Conservation (phyloP, 2,113 vertebrate species). For the Catagonus wagneri region DNA sequence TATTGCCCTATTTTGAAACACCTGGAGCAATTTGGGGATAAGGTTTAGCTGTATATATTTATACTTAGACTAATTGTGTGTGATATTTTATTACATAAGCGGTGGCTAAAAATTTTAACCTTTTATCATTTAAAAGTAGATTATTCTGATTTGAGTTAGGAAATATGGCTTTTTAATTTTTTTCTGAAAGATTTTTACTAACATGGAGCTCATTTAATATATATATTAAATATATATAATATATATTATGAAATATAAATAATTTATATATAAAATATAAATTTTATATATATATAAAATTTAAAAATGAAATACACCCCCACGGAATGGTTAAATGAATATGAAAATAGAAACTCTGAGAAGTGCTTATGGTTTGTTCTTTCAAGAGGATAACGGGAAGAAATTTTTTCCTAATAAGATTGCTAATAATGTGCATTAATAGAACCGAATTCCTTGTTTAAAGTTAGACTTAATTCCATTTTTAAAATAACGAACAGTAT, state of each 20-base stretch:
- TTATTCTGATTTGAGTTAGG: background rate
- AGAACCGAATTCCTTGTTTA: background rate
- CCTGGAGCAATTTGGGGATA: background rate
- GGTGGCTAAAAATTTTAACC: background rate
- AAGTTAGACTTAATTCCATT: background rate
- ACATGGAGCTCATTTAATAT: background rate
- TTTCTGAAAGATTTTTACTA: background rate
- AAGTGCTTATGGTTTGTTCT: background rate
- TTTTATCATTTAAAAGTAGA: constrained; percentile 42
- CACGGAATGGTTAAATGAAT: background rate
- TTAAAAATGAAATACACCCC: background rate
- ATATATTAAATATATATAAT: too few species aligned
- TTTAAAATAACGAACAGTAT: background rate
- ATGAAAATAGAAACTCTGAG: background rate
- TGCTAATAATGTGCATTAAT: background rate
- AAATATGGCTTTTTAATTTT: background rate
- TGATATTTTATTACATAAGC: constrained; percentile 12
- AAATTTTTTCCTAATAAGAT: background rate
- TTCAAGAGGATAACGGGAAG: background rate
- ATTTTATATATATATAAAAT: background rate
- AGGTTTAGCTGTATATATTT: constrained; percentile 21
- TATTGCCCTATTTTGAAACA: background rate
- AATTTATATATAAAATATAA: background rate
- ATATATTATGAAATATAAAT: too few species aligned
- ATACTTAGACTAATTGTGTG: constrained; percentile 1